Conservation (phyloP, 1,140 invertebrate genomes). For the Conus ventricosus region DNA sequence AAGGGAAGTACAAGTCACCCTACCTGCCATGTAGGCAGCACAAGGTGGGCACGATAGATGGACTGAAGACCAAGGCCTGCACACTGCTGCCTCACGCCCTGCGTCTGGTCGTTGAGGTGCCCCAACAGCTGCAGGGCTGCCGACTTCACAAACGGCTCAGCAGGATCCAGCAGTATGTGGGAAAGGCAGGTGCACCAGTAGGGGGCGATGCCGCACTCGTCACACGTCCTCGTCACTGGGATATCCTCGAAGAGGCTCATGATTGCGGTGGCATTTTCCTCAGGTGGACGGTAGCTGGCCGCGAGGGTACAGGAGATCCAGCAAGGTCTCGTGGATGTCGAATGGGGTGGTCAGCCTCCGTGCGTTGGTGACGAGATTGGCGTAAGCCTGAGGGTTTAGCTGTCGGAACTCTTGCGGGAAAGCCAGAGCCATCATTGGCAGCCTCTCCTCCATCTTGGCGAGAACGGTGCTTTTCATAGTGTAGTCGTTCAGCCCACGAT, state of each 20-base stretch:
- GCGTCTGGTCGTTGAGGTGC: constrained; percentile 65
- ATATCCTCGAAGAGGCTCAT: constrained; percentile 87
- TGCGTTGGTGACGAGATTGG: constrained; percentile 71
- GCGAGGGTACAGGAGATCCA: constrained; percentile 78
- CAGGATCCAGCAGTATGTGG: constrained; percentile 74
- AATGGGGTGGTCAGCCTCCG: constrained; percentile 86
- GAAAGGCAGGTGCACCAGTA: constrained; percentile 90
- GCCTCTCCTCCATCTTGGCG: constrained; percentile 91
- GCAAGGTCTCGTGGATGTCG: constrained; percentile 86
- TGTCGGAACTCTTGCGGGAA: constrained; percentile 84
- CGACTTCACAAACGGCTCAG: constrained; percentile 50
- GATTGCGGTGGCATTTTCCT: constrained; percentile 71
- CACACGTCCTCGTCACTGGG: constrained; percentile 84
- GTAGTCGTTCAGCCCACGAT: constrained; percentile 79
- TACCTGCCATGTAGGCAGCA: constrained; percentile 52
- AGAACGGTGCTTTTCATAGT: constrained; percentile 84
- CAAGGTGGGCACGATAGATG: constrained; percentile 52
- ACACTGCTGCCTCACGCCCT: constrained; percentile 49
- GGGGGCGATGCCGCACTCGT: constrained; percentile 83
- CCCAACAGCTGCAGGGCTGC: constrained; percentile 60
- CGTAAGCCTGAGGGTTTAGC: constrained; percentile 77
- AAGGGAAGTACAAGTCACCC: background rate
- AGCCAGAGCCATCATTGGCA: constrained; percentile 87
- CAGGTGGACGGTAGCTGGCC: constrained; percentile 17
- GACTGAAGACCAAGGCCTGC: constrained; percentile 45